phyloP scores from a whole-genome alignment of 2,888 invertebrate species.

The Chaetogeoica ovagalla region DNA sequence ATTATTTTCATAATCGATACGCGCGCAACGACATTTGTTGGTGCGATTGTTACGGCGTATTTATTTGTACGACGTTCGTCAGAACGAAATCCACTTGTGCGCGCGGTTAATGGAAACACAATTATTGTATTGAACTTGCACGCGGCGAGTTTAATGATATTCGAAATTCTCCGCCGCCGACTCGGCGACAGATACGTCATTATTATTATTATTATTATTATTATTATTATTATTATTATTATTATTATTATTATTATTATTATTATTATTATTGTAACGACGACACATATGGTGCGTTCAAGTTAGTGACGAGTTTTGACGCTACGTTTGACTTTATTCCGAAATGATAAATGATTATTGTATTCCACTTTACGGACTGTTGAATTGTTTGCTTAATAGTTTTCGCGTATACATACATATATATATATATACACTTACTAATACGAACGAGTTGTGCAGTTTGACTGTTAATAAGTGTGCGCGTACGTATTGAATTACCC shows the following conservation, averaged over 20 bases:
- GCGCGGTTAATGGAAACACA: conserved; percentile 11
- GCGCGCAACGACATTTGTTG: too few relatives aligned
- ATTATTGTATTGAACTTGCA: not conserved
- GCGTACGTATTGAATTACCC: not conserved
- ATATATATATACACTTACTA: too few relatives aligned
- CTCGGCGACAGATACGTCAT: conserved; percentile 7
- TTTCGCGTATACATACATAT: not conserved
- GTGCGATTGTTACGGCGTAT: too few relatives aligned
- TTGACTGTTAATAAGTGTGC: not conserved
- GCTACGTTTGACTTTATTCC: not conserved
- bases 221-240: too few relatives aligned
- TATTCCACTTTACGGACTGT: not conserved
- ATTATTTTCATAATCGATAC: too few relatives aligned
- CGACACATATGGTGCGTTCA: not conserved
- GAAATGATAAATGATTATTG: conserved; percentile 9
- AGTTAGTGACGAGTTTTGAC: not conserved
- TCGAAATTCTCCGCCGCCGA: not conserved
- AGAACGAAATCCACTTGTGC: not conserved
- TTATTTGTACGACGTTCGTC: not conserved
- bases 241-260: too few relatives aligned
- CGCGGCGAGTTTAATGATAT: not conserved
- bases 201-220: too few relatives aligned
- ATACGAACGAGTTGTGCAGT: not conserved
- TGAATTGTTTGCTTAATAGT: conserved; percentile 18
- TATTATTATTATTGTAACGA: too few relatives aligned